Base-by-base conservation (phyloP, 23 tunicate species). In the Botrylloides violaceus region DNA sequence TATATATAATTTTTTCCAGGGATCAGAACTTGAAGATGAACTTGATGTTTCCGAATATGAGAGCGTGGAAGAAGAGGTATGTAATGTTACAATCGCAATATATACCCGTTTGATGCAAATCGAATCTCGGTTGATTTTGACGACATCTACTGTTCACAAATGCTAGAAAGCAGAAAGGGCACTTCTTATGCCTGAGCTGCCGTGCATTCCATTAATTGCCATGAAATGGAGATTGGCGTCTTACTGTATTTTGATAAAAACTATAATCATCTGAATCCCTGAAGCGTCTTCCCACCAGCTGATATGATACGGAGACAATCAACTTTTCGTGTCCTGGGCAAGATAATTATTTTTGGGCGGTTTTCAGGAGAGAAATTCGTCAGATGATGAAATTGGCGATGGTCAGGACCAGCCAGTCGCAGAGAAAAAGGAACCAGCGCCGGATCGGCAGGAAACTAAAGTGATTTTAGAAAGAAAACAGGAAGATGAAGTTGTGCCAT, bases 1-100 rank as follows among this genome's bases (percentile, higher is more conserved):
- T 43, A 43, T 43, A 43, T 43, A 43, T 43, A 9, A 43, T 43
- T 43, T 15, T 26, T 63, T 63, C 3, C 15, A 36, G 73, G 57
- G n/a, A 39, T 68, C 57, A 21, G 73, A 36, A 35, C 12, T 37
- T 36, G 58, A 68, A 23, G 74, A 68, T 37, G 74, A 68, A 15
- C 58, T 68, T 4, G 74, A 68, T 37, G 58, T 68, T n/a, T 68
- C 74, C 5, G 74, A 68, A 1, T 68, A 68, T 68, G 74, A 68
- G 37, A 68, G 74, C 28, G 29, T 68, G 25, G 74, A 68, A 20
- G 74, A 68, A 68, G 74, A 68, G 57, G 74, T 68, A 68, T 9
- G 15, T 58, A 4, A 58, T 9, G n/a, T n/a, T n/a, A n/a, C n/a
- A n/a, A n/a, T n/a, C n/a, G n/a, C n/a, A n/a, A n/a, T n/a, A n/a